Percentiles rank a stretch among this genome's conserved stretches.
phyloP scores from a whole-genome alignment of 2,888 invertebrate genomes.

The Hecatera dysodea region DNA sequence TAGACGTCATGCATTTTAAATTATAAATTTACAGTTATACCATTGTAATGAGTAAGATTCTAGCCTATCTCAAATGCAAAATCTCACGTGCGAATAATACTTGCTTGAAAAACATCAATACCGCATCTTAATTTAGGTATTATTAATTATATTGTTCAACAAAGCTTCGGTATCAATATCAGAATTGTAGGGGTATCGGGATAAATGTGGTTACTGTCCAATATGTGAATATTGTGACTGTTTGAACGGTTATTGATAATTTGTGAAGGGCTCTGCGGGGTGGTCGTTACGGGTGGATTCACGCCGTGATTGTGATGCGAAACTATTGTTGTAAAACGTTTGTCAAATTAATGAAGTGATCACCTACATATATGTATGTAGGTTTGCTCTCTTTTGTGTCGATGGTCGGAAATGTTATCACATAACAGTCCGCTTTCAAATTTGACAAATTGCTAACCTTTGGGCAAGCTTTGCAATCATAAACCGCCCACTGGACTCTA shows the following conservation, averaged over 20 bases:
- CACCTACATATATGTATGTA: neutral
- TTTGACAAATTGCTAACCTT: too few relatives aligned
- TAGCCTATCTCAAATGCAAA: neutral
- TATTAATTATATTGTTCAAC: conserved; percentile 17
- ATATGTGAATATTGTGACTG: conserved; percentile 29
- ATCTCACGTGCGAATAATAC: conserved; percentile 6
- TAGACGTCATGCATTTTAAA: too few relatives aligned
- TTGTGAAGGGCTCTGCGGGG: conserved; percentile 22
- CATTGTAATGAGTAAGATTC: neutral
- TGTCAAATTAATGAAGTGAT: neutral
- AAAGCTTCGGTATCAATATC: conserved; percentile 16
- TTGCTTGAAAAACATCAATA: conserved; percentile 4
- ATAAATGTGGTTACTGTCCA: conserved; percentile 38
- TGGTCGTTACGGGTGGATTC: conserved; percentile 14
- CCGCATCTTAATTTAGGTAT: conserved; percentile 10
- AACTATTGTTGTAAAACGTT: conserved; percentile 23
- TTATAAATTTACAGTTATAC: neutral
- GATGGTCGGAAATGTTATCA: too few relatives aligned
- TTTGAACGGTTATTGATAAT: conserved; percentile 43
- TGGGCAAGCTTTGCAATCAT: too few relatives aligned
- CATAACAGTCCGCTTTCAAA: too few relatives aligned
- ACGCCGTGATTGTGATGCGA: conserved; percentile 14
- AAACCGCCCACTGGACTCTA: too few relatives aligned
- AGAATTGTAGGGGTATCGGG: conserved; percentile 1
- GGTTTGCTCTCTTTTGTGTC: too few relatives aligned